phyloP scores from a whole-genome alignment of 1,140 invertebrate species.

The Zaprionus davidi region DNA sequence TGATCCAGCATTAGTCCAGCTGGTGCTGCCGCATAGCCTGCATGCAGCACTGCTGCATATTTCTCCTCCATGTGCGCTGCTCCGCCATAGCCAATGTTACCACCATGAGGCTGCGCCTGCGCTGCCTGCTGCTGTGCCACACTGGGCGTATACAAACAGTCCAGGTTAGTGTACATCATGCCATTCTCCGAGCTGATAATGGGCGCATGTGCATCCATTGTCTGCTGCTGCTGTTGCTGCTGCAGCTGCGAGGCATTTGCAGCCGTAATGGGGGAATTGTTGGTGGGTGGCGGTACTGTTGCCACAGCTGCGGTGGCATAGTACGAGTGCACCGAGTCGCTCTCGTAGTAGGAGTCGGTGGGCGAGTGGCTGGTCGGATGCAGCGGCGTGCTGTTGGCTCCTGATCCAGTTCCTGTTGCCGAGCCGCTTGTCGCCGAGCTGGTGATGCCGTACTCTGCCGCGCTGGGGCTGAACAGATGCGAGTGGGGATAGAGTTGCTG shows the following conservation, averaged over 20 bases:
- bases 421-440: slow-evolving; percentile 58
- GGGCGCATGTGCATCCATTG: slow-evolving; percentile 83
- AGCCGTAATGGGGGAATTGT: slow-evolving; percentile 81
- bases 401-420: slow-evolving; percentile 30
- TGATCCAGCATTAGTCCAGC: slow-evolving; percentile 77
- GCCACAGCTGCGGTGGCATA: slow-evolving; percentile 80
- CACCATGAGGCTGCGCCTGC: slow-evolving; percentile 53
- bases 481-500: slow-evolving; percentile 71
- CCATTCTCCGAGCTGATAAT: slow-evolving; percentile 94
- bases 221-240: slow-evolving; percentile 62
- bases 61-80: slow-evolving; percentile 74
- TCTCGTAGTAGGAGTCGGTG: slow-evolving; percentile 78
- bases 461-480: slow-evolving; percentile 82
- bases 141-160: slow-evolving; percentile 86
- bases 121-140: slow-evolving; percentile 42
- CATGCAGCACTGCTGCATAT: slow-evolving; percentile 75
- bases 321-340: slow-evolving; percentile 77
- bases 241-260: slow-evolving; percentile 71
- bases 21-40: slow-evolving; percentile 64
- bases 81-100: slow-evolving; percentile 34
- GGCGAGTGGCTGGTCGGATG: slow-evolving; percentile 80
- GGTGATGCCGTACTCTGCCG: slow-evolving; percentile 83
- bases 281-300: slow-evolving; percentile 72
- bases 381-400: slow-evolving; percentile 57
- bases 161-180: slow-evolving; percentile 95